Percentiles rank a stretch among this genome's conserved stretches.
Conservation (phyloP, 2,113 vertebrate genomes). For the Isichthys henryi region DNA sequence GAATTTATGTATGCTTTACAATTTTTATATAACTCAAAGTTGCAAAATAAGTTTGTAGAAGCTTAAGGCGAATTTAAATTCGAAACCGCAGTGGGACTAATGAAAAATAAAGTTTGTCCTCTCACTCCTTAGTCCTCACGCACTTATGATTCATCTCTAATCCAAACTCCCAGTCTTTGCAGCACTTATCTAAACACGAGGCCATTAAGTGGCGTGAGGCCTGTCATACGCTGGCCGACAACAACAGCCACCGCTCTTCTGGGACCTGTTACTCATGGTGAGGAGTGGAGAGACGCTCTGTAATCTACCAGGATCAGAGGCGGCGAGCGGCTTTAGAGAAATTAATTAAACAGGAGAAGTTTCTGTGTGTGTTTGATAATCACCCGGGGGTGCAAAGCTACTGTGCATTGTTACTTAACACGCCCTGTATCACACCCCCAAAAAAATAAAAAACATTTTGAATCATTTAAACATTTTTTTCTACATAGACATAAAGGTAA, state of each 20-base stretch:
- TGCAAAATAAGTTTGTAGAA: background rate
- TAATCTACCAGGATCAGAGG: slow-evolving; percentile 13
- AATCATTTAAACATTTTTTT: background rate
- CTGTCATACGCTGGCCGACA: background rate
- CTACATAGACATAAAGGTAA: background rate
- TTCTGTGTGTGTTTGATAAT: background rate
- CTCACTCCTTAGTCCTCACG: background rate
- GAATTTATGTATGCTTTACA: background rate
- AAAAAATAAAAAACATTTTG: background rate
- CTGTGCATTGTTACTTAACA: background rate
- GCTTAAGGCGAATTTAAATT: slow-evolving; percentile 1
- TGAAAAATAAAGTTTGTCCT: slow-evolving; percentile 4
- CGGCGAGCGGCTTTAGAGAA: background rate
- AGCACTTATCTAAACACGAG: background rate
- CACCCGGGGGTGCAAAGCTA: background rate
- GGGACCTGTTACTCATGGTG: background rate
- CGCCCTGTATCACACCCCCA: background rate
- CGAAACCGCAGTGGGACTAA: background rate
- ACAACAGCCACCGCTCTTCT: background rate
- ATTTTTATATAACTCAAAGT: background rate
- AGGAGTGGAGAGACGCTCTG: background rate
- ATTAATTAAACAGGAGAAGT: slow-evolving; percentile 12
- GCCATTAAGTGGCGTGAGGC: background rate
- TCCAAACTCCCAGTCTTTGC: background rate
- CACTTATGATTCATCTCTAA: slow-evolving; percentile 1